Base-by-base conservation (phyloP, 1,140 invertebrate species). In the Psilanteris sp. region DNA sequence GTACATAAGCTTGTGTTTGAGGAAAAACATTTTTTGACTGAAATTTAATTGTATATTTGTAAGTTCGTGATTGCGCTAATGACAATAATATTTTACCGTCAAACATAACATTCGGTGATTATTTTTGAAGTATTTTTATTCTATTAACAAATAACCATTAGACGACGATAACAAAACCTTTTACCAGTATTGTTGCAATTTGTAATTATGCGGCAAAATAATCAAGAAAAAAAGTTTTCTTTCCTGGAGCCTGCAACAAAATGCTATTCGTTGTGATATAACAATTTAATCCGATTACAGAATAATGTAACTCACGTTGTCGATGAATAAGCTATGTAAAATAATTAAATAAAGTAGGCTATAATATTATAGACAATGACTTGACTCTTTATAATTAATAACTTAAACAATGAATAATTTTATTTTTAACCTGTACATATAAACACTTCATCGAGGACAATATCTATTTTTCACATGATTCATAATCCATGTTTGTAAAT, bases 231-330 rank as follows among this genome's bases (percentile, higher is more conserved):
- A 20, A 31, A 46, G 16, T 11, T 66, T 57, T 55, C 9, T 52
- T 62, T 16, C 43, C 16, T 15, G 26, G n/a, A 67, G 6, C 48
- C 48, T 67, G 15, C 41, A 22, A 44, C n/a, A 50, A 68, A 43
- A 68, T 43, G 52, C 52, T 68, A 48, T 50, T 67, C 16, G 62
- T 67, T 59, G 64, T 59, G 44, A 59, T 70, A 52, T 18, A 26
- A 50, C 43, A 68, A 61, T 61, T 70, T 70, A 70, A 44, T 70
- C 50, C 8, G 37, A 44, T 70, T 36, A 27, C 57, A 68, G 11
- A 70, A 71, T 62, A 54, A 44, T 61, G 55, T 71, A 71, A 61
- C 55, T 71, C 46, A 72, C 57, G 57, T 72, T 64, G 50, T 64
- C 57, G 68, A 62, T 72, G 31, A 62, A 62, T 48, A 64, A 72